Evolutionary conservation across 1,140 invertebrate species (phyloP).

Genomic region (Drosophila carrolli): DNA sequence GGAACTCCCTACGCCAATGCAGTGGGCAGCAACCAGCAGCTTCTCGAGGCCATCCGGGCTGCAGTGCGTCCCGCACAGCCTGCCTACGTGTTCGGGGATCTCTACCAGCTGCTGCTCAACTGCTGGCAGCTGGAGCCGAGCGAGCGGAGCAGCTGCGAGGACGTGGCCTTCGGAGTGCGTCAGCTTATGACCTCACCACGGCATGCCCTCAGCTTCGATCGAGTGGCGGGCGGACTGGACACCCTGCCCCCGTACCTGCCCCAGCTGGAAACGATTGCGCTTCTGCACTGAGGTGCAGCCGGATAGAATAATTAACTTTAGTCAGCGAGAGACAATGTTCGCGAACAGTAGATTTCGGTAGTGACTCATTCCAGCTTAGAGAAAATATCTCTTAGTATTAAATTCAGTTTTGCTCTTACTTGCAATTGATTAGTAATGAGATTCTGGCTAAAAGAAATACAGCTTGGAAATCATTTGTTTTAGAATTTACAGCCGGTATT

Average conservation of each 20-base stretch:
- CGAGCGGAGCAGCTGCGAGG: conserved; percentile 90
- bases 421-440: conserved; percentile 1
- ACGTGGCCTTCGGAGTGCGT: conserved; percentile 85
- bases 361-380: conserved; percentile 20
- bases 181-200: conserved; percentile 82
- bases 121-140: conserved; percentile 94
- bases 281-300: conserved; percentile 17
- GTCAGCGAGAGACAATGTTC: conserved; percentile 2
- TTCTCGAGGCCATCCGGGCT: conserved; percentile 88
- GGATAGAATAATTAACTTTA: conserved; percentile 39
- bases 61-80: conserved; percentile 90
- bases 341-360: conserved; percentile 20
- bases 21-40: conserved; percentile 86
- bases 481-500: background rate
- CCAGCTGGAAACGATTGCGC: conserved; percentile 64
- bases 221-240: conserved; percentile 46
- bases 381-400: conserved; percentile 12
- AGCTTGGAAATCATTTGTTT: background rate
- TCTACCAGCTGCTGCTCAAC: conserved; percentile 93
- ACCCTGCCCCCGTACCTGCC: conserved; percentile 80
- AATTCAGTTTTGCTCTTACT: conserved; percentile 4
- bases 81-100: conserved; percentile 89
- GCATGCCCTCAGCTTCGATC: conserved; percentile 78
- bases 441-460: background rate
- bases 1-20: conserved; percentile 91